phyloP scores from a whole-genome alignment of 2,797 vertebrate genomes.

The Siniperca undulata region DNA sequence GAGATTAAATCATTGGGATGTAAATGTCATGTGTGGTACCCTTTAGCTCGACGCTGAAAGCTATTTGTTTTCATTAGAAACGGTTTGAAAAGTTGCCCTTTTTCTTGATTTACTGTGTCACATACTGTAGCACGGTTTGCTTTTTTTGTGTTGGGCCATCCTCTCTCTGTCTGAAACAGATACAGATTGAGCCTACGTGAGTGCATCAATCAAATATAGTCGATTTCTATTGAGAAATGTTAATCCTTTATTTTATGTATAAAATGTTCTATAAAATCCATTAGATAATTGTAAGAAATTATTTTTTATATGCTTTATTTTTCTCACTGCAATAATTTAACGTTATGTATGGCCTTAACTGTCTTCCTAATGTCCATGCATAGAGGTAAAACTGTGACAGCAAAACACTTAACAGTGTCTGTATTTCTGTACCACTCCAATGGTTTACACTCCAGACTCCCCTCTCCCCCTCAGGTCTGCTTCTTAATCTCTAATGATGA shows the following conservation, averaged over 20 bases:
- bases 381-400: constrained; percentile 26
- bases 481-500: constrained; percentile 83
- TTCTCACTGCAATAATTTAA: neutral
- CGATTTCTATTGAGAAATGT: neutral
- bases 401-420: constrained; percentile 28
- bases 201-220: constrained; percentile 3
- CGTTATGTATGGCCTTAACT: neutral
- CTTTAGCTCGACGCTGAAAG: constrained; percentile 55
- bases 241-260: neutral
- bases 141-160: neutral
- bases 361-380: neutral
- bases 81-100: constrained; percentile 59
- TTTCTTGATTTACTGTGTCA: constrained; percentile 61
- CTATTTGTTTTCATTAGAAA: constrained; percentile 75
- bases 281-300: neutral
- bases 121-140: neutral
- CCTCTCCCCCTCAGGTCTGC: constrained; percentile 60
- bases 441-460: constrained; percentile 50
- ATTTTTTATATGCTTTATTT: neutral
- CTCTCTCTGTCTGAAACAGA: neutral
- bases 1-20: constrained; percentile 68
- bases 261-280: neutral
- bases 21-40: constrained; percentile 72
- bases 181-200: neutral
- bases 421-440: constrained; percentile 44